Base-by-base conservation (phyloP, 2,113 vertebrate genomes). In the Erpornis zantholeuca region DNA sequence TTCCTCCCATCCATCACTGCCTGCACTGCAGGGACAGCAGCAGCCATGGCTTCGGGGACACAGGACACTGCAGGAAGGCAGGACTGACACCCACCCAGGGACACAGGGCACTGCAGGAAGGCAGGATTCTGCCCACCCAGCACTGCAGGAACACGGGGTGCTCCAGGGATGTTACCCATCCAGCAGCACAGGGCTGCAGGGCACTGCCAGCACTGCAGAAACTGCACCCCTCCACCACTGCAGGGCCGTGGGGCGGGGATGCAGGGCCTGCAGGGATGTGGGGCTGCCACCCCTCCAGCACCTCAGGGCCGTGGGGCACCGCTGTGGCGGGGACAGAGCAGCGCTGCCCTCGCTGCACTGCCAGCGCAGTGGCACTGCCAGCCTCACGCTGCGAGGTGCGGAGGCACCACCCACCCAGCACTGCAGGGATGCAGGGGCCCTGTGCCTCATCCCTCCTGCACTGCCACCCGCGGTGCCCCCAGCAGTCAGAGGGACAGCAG, bases 381-480 rank as follows among this genome's bases (percentile, higher is more conserved):
- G 66, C 42, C 59, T 85, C 1, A 1, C 70, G 31, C 87, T 91
- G 79, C 1, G 0, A 61, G 71, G 8, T 5, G 3, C 1, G 3
- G 81, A 76, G 61, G 66, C 71, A 91, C 70, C 66, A 60, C 94
- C 87, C 88, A 82, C 19, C 49, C 9, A 0, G 44, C 85, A 85
- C 90, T 71, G 82, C 88, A 94, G 87, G 85, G 75, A 57, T 53
- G 53, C 92, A 76, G 92, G 33, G 66, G 53, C 75, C 79, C 88
- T 1, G 2, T 4, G 27, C 36, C 57, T 17, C 85, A 24, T 4
- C 53, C 21, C 7, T 40, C 63, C 57, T 6, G 22, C 73, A 38
- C 82, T 76, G 69, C 69, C 72, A 33, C 3, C 44, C 15, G 7
- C 8, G 3, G 25, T 20, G 50, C 21, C 59, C 69, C 57, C 20